Conservation (phyloP, 2,888 invertebrate species). For the Esperia sulphurella region DNA sequence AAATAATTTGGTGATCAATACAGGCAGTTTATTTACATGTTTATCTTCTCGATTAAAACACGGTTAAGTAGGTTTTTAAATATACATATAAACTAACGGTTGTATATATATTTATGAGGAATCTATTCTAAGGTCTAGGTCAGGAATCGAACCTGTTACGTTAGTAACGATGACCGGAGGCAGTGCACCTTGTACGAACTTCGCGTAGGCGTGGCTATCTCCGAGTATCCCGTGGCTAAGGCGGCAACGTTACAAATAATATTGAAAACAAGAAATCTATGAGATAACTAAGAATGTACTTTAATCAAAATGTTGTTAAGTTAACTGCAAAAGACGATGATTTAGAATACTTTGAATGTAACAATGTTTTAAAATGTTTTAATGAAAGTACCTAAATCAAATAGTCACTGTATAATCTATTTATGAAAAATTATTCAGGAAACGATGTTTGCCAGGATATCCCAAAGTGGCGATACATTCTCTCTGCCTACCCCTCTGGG, state of each 20-base stretch:
- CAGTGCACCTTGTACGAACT: constrained; percentile 32
- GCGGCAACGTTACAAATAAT: neutral
- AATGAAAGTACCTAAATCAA: too few species aligned
- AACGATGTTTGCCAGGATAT: too few species aligned
- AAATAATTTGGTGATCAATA: too few species aligned
- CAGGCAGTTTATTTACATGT: too few species aligned
- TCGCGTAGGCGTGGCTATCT: constrained; percentile 30
- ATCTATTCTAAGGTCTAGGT: constrained; percentile 4
- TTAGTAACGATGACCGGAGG: constrained; percentile 31
- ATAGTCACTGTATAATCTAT: too few species aligned
- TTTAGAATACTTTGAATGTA: neutral
- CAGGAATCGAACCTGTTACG: constrained; percentile 13
- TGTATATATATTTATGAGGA: constrained; percentile 3
- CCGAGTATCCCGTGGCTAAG: neutral
- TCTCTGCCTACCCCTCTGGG: too few species aligned
- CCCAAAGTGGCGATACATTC: too few species aligned
- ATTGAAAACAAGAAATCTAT: neutral
- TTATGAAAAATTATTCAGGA: too few species aligned
- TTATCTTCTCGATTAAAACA: too few species aligned
- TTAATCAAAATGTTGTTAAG: neutral
- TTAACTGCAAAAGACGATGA: too few species aligned
- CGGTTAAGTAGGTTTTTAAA: neutral
- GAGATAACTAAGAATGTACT: neutral
- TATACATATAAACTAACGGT: too few species aligned
- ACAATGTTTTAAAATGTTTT: too few species aligned